Evolutionary conservation across 2,888 invertebrate genomes (phyloP).

Genomic region (Apoda limacodes): DNA sequence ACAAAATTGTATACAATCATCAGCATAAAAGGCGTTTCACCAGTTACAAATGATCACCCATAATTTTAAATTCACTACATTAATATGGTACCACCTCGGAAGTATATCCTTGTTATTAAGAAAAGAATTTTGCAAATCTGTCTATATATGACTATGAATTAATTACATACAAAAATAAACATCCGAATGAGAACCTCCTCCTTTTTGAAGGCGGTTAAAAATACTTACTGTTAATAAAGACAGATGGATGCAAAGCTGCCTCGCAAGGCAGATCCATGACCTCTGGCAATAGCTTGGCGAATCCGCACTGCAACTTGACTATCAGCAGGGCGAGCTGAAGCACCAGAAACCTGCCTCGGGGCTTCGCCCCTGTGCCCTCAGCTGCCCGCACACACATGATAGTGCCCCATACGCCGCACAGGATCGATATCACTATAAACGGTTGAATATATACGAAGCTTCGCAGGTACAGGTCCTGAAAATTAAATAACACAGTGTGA

Average conservation of each 20-base stretch:
- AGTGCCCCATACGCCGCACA: slow-evolving; percentile 77
- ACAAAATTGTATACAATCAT: no score
- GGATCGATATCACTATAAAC: slow-evolving; percentile 72
- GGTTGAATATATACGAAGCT: slow-evolving; percentile 75
- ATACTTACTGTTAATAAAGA: slow-evolving; percentile 75
- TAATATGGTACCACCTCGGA: no score
- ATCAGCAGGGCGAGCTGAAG: slow-evolving; percentile 75
- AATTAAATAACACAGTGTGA: slow-evolving; percentile 12
- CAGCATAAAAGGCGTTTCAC: no score
- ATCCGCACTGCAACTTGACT: slow-evolving; percentile 75
- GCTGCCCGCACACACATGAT: slow-evolving; percentile 69
- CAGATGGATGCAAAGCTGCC: slow-evolving; percentile 73
- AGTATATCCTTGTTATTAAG: no score
- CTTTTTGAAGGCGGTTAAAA: not conserved
- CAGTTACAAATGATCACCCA: no score
- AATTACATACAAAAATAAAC: slow-evolving; percentile 2
- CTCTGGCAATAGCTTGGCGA: slow-evolving; percentile 68
- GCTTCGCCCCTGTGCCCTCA: slow-evolving; percentile 47
- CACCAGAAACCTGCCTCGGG: slow-evolving; percentile 64
- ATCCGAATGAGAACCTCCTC: not conserved
- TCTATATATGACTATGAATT: not conserved
- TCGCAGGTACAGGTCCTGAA: slow-evolving; percentile 68
- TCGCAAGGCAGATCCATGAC: slow-evolving; percentile 71
- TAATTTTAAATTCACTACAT: no score
- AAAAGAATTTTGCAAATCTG: no score